These are phyloP conservation scores for Nysson spinosus DNA, from an alignment of 2,888 invertebrate genomes.

Conservation along the genomic window DNA sequence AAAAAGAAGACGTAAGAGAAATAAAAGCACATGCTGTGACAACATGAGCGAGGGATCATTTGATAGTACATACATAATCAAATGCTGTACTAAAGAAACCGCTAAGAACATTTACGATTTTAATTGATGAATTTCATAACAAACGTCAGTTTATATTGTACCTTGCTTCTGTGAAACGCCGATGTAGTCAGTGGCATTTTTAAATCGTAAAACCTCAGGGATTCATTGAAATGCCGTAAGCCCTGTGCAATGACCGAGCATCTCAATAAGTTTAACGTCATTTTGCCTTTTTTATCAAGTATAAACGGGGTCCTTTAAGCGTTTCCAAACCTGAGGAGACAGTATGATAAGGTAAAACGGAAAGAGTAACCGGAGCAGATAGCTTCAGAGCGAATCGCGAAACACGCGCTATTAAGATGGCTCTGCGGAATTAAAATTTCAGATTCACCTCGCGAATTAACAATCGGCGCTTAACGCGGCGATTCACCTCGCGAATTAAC, in stretches of 20 bases:
- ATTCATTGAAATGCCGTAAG: slow-evolving; percentile 55
- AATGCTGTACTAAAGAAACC: neutral
- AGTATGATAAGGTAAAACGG: too few relatives aligned
- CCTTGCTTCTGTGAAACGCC: slow-evolving; percentile 53
- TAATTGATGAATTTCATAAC: slow-evolving; percentile 3
- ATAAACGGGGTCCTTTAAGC: too few relatives aligned
- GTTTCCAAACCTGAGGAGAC: too few relatives aligned
- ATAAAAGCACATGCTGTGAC: neutral
- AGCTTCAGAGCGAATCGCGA: too few relatives aligned
- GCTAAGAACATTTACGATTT: neutral
- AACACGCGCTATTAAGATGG: too few relatives aligned
- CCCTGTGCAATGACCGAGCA: slow-evolving; percentile 29
- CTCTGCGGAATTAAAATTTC: too few relatives aligned
- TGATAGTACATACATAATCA: neutral
- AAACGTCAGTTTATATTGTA: slow-evolving; percentile 43
- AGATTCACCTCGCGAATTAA: too few relatives aligned
- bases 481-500: too few relatives aligned
- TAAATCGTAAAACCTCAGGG: slow-evolving; percentile 41
- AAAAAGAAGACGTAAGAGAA: slow-evolving; percentile 34
- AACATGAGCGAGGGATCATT: neutral
- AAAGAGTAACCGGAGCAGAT: too few relatives aligned
- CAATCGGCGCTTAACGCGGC: too few relatives aligned
- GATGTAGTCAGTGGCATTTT: slow-evolving; percentile 51
- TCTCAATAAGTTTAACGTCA: slow-evolving; percentile 61
- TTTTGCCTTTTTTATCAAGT: slow-evolving; percentile 24